Conservation (phyloP, 2,888 invertebrate genomes). For the Diogma glabrata region DNA sequence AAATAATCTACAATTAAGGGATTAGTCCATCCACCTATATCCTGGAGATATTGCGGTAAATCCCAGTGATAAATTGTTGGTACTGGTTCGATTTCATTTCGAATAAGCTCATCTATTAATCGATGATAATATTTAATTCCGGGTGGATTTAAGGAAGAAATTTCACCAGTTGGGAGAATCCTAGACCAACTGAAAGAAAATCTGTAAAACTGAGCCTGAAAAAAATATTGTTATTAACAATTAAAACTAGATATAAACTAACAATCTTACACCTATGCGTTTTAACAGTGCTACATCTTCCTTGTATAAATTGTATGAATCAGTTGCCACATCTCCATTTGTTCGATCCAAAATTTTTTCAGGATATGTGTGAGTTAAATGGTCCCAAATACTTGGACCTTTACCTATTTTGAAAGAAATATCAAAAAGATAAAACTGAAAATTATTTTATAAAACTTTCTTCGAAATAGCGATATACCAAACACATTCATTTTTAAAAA, state of each 20-base stretch:
- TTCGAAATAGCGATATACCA: too few species aligned
- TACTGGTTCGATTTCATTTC: constrained; percentile 47
- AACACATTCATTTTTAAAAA: too few species aligned
- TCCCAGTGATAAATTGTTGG: constrained; percentile 47
- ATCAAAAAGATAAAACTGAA: too few species aligned
- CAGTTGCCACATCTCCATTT: constrained; percentile 43
- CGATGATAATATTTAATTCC: constrained; percentile 33
- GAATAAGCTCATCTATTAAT: constrained; percentile 47
- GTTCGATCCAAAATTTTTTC: constrained; percentile 30
- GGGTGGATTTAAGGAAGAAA: constrained; percentile 41
- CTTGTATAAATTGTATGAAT: constrained; percentile 43
- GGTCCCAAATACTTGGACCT: constrained; percentile 39
- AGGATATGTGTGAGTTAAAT: constrained; percentile 22
- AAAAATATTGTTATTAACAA: too few species aligned
- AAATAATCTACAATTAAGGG: constrained; percentile 38
- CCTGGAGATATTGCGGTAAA: constrained; percentile 41
- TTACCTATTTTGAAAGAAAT: too few species aligned
- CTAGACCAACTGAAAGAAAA: constrained; percentile 25
- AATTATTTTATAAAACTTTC: too few species aligned
- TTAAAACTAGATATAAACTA: background rate
- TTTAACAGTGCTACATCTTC: constrained; percentile 43
- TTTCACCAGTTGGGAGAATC: constrained; percentile 45
- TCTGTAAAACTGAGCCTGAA: background rate
- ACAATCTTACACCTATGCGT: constrained; percentile 37
- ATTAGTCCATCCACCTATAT: constrained; percentile 42